phyloP scores from a whole-genome alignment of 2,113 vertebrate genomes.

The Notarius lentiginosus region DNA sequence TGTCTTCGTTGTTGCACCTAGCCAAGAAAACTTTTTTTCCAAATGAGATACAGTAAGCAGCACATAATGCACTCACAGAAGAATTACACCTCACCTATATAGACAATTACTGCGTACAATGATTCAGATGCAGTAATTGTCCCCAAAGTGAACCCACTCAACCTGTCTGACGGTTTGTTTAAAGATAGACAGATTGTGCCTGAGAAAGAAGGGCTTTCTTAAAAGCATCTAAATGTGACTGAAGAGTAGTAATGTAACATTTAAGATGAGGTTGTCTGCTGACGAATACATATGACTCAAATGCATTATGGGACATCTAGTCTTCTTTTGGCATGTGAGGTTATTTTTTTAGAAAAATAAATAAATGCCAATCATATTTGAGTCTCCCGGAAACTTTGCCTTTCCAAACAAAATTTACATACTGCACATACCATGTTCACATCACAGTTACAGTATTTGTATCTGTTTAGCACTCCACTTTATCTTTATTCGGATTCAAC shows the following conservation, averaged over 20 bases:
- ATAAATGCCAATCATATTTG: too few relatives aligned
- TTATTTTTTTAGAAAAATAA: background rate
- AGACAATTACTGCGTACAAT: conserved; percentile 6
- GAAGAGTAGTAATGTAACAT: background rate
- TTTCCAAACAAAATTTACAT: background rate
- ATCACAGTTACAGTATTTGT: background rate
- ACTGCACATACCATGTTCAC: background rate
- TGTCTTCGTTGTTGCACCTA: background rate
- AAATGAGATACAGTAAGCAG: conserved; percentile 10
- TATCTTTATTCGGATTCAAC: background rate
- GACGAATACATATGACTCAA: background rate
- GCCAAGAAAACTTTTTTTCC: background rate
- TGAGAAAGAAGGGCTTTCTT: background rate
- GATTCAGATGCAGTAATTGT: conserved; percentile 6
- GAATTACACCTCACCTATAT: background rate
- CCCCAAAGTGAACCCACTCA: background rate
- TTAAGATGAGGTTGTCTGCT: background rate
- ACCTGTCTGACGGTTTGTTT: background rate
- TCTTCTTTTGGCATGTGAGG: too few relatives aligned
- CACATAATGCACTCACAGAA: background rate
- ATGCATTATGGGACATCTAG: background rate
- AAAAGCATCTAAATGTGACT: background rate
- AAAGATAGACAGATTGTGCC: background rate
- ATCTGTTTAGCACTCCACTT: background rate
- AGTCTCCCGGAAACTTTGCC: too few relatives aligned